Evolutionary conservation across 2,888 invertebrate genomes (phyloP), one percentile per base, ranked within the genome.

Genomic region (Chaetogeoica ovagalla): DNA sequence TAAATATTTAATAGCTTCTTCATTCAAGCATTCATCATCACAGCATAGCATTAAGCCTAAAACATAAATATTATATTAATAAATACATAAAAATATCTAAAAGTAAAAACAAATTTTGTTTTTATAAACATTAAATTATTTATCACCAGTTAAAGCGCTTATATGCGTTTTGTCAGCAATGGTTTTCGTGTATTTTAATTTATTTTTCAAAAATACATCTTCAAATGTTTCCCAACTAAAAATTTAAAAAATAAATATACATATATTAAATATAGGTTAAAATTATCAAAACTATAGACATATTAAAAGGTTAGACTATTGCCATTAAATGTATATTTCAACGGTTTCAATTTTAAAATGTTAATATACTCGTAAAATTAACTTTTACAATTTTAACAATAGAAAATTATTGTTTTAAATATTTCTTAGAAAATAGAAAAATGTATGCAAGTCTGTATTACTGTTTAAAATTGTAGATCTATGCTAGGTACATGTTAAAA

Each of bases 11-110:
- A 21, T 39, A 79, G 69, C 57, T 19, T 79, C 70, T 7, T 2
- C 11, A n/a, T 79, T 70, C 5, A 79, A 63, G 11, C 39, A 21
- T 3, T 79, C 55, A 55, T 79, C 70, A 13, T 13, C 30, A 63
- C 62, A 79, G 39, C 77, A 79, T 37, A 79, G 63, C 70, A 79
- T 70, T 71, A 79, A 62, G 15, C 77, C 77, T 79, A 48, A 60
- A 68, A 19, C 59, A 5, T 48, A 68, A 3, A 43, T 43, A 4
- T 9, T 52, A 23, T 8, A 66, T 43, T 66, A 21, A 52, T 19
- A 30, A n/a, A 59, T 43, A 4, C 19, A 7, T 43, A 8, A 57
- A 76, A n/a, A 57, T 70, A 4, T 21, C 8, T 57, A 3, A 57
- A 37, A 39, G 13, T 37, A 37, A 37, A 39, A 79, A 63, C 39